These are phyloP conservation scores for Paratrypauchen microcephalus DNA, from an alignment of 2,797 vertebrate species.

Conservation along the genomic window DNA sequence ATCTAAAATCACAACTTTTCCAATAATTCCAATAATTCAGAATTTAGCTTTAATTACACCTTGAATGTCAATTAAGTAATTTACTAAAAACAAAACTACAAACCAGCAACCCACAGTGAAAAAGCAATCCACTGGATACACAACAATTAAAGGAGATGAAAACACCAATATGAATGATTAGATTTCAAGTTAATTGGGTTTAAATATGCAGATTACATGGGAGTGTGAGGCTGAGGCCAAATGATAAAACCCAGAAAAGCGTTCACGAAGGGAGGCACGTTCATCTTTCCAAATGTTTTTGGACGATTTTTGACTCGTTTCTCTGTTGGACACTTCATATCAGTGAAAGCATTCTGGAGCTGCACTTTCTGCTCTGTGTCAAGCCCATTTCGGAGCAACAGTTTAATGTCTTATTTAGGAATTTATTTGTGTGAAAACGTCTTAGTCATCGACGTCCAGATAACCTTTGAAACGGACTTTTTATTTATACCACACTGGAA, in stretches of 20 bases:
- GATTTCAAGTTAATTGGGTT: not conserved
- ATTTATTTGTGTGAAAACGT: not conserved
- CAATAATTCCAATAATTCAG: no score
- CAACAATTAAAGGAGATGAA: no score
- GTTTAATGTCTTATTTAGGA: not conserved
- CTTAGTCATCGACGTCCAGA: not conserved
- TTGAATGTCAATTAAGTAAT: no score
- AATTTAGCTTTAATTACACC: no score
- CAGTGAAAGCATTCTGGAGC: slow-evolving; percentile 19
- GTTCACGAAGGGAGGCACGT: slow-evolving; percentile 46
- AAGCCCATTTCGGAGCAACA: slow-evolving; percentile 24
- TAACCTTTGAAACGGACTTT: not conserved
- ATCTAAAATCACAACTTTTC: no score
- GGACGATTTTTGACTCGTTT: slow-evolving; percentile 40
- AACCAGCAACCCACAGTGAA: no score
- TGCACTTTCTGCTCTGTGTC: slow-evolving; percentile 10
- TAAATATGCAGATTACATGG: not conserved
- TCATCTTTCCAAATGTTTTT: slow-evolving; percentile 56
- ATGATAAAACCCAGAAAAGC: slow-evolving; percentile 79
- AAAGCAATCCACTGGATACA: no score
- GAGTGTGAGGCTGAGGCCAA: slow-evolving; percentile 61
- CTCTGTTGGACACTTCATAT: slow-evolving; percentile 66
- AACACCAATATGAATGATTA: not conserved
- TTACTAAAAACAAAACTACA: no score
- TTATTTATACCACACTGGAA: not conserved